Conservation (phyloP, 2,888 invertebrate genomes). For the Orthosia gracilis region DNA sequence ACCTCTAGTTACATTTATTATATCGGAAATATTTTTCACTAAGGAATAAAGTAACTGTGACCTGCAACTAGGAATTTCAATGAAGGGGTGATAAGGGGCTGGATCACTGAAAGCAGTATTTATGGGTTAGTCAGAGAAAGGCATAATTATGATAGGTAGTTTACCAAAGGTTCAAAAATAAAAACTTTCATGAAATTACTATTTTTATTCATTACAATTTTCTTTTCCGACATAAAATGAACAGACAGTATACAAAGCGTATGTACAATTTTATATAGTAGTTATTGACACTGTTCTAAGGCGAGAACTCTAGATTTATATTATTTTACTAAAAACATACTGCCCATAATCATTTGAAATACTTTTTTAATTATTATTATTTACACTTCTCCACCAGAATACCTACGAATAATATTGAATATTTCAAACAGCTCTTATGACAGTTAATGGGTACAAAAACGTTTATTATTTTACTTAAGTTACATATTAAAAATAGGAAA, state of each 20-base stretch:
- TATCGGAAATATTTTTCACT: no score
- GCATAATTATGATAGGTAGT: background rate
- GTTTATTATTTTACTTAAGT: background rate
- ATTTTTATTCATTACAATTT: constrained; percentile 75
- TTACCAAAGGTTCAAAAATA: constrained; percentile 11
- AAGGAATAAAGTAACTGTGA: no score
- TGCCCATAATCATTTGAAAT: constrained; percentile 43
- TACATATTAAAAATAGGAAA: background rate
- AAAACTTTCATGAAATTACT: constrained; percentile 63
- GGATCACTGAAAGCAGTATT: no score
- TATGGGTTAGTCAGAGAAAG: no score
- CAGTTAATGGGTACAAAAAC: background rate
- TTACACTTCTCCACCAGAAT: constrained; percentile 42
- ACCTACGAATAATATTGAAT: background rate
- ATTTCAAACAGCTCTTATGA: constrained; percentile 11
- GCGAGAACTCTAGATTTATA: constrained; percentile 70
- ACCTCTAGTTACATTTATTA: no score
- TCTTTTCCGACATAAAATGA: constrained; percentile 71
- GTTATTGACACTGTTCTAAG: constrained; percentile 81
- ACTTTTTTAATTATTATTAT: constrained; percentile 48
- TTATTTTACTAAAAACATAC: constrained; percentile 50
- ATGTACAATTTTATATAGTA: constrained; percentile 75
- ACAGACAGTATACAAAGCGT: constrained; percentile 80
- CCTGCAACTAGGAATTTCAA: no score
- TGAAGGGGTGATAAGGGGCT: no score